A percentile compares a stretch with the other conserved stretches of the same genome.
These are phyloP conservation scores for Leptobrachium leishanense DNA, from an alignment of 2,113 vertebrate species.

Conservation along the genomic window DNA sequence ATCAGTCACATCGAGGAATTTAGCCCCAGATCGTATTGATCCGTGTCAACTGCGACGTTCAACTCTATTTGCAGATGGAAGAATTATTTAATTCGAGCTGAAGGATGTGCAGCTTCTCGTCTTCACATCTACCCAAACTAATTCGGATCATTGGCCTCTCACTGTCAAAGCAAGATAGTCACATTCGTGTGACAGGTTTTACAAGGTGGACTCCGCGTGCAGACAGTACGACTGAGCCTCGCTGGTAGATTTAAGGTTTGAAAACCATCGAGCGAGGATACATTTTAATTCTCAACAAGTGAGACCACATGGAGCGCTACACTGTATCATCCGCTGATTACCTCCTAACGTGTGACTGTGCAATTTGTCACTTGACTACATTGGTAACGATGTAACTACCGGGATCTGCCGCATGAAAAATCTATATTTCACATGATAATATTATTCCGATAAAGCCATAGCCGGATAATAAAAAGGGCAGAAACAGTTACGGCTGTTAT, in stretches of 20 bases:
- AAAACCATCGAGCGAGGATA: not conserved
- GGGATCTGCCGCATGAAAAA: no score
- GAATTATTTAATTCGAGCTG: slow-evolving; percentile 84
- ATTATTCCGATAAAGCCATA: no score
- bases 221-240: slow-evolving; percentile 52
- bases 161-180: slow-evolving; percentile 78
- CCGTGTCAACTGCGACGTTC: slow-evolving; percentile 93
- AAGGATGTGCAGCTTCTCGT: slow-evolving; percentile 72
- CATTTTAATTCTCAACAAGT: no score
- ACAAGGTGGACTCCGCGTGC: slow-evolving; percentile 68
- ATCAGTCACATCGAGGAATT: slow-evolving; percentile 90
- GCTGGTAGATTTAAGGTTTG: not conserved
- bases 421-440: no score
- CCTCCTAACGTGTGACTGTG: no score
- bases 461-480: no score
- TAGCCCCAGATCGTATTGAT: slow-evolving; percentile 89
- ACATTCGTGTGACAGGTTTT: slow-evolving; percentile 78
- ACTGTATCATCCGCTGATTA: no score
- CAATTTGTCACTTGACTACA: no score
- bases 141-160: slow-evolving; percentile 66
- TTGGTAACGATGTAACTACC: no score
- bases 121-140: slow-evolving; percentile 66
- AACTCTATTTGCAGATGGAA: slow-evolving; percentile 84
- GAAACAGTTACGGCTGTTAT: no score
- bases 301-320: no score